Conservation (phyloP, 2,888 invertebrate genomes). For the Unio pictorum region DNA sequence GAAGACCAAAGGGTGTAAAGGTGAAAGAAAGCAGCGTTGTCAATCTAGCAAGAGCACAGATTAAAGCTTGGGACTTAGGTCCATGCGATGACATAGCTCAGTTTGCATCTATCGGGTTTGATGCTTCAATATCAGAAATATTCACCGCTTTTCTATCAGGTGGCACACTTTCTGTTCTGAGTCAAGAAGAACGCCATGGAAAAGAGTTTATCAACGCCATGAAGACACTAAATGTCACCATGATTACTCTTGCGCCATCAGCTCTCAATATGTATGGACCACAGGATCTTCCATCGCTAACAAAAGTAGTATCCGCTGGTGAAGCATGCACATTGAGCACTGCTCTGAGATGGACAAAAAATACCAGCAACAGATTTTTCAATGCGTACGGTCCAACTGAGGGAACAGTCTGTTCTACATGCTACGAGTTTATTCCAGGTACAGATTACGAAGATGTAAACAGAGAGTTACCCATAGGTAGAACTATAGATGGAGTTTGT, state of each 20-base stretch:
- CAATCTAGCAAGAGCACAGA: constrained; percentile 90
- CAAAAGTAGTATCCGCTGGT: constrained; percentile 90
- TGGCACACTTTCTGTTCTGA: constrained; percentile 82
- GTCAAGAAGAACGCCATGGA: constrained; percentile 83
- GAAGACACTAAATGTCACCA: constrained; percentile 75
- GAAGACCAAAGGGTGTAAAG: constrained; percentile 86
- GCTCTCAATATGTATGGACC: constrained; percentile 76
- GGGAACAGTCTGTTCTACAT: constrained; percentile 92
- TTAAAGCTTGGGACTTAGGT: constrained; percentile 84
- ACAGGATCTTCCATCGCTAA: constrained; percentile 73
- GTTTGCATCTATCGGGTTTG: constrained; percentile 92
- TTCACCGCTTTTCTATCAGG: constrained; percentile 88
- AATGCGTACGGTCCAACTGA: constrained; percentile 95
- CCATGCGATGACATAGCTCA: constrained; percentile 84
- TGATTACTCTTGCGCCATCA: constrained; percentile 83
- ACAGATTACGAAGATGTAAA: constrained; percentile 48
- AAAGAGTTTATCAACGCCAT: constrained; percentile 81
- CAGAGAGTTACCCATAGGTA: constrained; percentile 87
- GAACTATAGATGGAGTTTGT: constrained; percentile 72
- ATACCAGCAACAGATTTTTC: constrained; percentile 78
- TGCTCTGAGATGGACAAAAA: constrained; percentile 84
- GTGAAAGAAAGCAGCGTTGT: constrained; percentile 80
- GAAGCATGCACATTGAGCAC: constrained; percentile 83
- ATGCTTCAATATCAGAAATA: constrained; percentile 90
- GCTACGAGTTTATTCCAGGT: constrained; percentile 76